Evolutionary conservation across 2,797 vertebrate genomes (phyloP).

Genomic region (Parauchenoglanis punctatus): DNA sequence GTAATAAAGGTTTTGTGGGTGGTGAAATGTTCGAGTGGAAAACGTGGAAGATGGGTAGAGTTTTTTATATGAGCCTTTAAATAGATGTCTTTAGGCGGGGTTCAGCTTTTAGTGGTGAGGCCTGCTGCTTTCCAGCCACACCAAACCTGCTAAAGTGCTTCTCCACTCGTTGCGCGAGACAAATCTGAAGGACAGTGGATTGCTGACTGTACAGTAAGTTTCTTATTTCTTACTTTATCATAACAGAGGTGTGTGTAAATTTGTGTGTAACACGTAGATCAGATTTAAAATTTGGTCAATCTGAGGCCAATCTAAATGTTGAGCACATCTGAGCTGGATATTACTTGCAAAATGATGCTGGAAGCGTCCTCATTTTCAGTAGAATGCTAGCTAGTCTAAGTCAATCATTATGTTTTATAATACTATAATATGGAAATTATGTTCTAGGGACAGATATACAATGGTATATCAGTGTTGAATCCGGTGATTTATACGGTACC

Average conservation of each 20-base stretch:
- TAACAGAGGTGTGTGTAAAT: not conserved
- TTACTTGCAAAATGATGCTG: too few relatives aligned
- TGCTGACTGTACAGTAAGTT: slow-evolving; percentile 70
- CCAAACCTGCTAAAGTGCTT: slow-evolving; percentile 60
- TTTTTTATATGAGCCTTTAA: slow-evolving; percentile 71
- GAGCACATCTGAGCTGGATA: not conserved
- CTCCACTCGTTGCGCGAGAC: slow-evolving; percentile 53
- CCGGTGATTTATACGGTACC: not conserved
- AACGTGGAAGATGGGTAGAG: slow-evolving; percentile 41
- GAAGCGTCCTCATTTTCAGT: too few relatives aligned
- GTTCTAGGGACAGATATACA: not conserved
- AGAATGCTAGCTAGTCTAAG: too few relatives aligned
- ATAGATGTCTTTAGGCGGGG: slow-evolving; percentile 79
- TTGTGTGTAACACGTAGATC: not conserved
- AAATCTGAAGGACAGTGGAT: slow-evolving; percentile 58
- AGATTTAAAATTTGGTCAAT: not conserved
- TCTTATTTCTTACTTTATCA: slow-evolving; percentile 34
- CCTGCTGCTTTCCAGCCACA: slow-evolving; percentile 64
- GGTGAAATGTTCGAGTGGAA: slow-evolving; percentile 18
- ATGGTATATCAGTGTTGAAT: not conserved
- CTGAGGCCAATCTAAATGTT: not conserved
- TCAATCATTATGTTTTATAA: not conserved
- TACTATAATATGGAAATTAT: not conserved
- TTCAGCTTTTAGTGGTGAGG: slow-evolving; percentile 73
- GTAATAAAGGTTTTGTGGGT: slow-evolving; percentile 35